Conservation (phyloP, 2,113 vertebrate genomes). For the Heterotilapia buettikoferi region DNA sequence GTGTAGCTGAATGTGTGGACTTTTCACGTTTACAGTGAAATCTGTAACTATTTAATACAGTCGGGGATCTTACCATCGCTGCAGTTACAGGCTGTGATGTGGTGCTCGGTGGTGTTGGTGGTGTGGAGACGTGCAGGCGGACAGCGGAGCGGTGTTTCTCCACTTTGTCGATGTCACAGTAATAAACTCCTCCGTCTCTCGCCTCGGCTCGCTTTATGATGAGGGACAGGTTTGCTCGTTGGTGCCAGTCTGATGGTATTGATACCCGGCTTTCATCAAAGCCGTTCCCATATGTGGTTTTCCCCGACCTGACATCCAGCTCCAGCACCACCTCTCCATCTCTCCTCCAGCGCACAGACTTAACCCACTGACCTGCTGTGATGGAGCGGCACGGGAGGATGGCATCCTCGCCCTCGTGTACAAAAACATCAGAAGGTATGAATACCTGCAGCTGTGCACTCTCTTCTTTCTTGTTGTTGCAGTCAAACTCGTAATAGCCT, state of each 20-base stretch:
- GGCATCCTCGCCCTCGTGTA: fast-evolving
- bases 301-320: background rate
- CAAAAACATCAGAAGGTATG: background rate
- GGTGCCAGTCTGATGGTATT: background rate
- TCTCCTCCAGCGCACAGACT: background rate
- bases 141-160: too few species aligned
- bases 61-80: too few species aligned
- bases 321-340: background rate
- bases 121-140: too few species aligned
- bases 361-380: background rate
- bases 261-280: fast-evolving
- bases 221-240: too few species aligned
- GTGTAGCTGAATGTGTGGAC: too few species aligned
- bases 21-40: too few species aligned
- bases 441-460: background rate
- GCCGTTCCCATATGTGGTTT: fast-evolving
- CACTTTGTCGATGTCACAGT: too few species aligned
- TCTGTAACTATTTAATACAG: too few species aligned
- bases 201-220: too few species aligned
- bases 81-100: too few species aligned
- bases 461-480: background rate
- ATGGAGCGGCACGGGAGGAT: background rate
- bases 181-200: too few species aligned
- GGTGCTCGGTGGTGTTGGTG: too few species aligned
- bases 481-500: background rate